Percentiles rank a stretch among this genome's conserved stretches.
These are phyloP conservation scores for Polydrusus pterygomalis DNA, from an alignment of 2,888 invertebrate genomes.

Conservation along the genomic window DNA sequence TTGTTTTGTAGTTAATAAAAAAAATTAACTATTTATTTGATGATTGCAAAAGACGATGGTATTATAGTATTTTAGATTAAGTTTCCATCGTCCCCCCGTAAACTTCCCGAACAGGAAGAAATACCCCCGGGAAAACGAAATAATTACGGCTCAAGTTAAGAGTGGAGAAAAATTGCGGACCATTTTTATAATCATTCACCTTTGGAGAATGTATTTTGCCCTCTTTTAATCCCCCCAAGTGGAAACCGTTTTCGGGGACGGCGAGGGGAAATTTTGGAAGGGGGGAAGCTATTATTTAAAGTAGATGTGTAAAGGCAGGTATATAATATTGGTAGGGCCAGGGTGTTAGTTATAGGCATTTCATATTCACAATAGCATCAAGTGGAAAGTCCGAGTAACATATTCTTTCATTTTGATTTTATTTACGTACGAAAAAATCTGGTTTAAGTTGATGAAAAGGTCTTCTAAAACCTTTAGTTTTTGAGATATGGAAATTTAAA, in stretches of 20 bases:
- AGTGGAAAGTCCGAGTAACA: too few species aligned
- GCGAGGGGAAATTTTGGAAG: slow-evolving; percentile 21
- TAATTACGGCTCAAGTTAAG: slow-evolving; percentile 71
- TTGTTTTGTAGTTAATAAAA: too few species aligned
- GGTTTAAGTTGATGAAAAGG: too few species aligned
- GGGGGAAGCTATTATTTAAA: slow-evolving; percentile 17
- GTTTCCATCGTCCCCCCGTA: slow-evolving; percentile 21
- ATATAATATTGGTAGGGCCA: background rate
- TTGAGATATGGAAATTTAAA: too few species aligned
- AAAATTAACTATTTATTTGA: too few species aligned
- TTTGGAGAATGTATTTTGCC: slow-evolving; percentile 67
- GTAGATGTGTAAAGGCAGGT: background rate
- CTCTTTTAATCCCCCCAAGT: slow-evolving; percentile 55
- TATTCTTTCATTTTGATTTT: too few species aligned
- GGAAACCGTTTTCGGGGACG: slow-evolving; percentile 45
- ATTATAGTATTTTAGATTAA: background rate
- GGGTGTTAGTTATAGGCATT: background rate
- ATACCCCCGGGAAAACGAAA: slow-evolving; percentile 64
- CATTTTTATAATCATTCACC: slow-evolving; percentile 72
- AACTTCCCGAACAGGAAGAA: slow-evolving; percentile 31
- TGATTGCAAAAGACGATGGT: too few species aligned
- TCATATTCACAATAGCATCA: too few species aligned
- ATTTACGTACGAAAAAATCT: too few species aligned
- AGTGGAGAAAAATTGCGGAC: slow-evolving; percentile 71
- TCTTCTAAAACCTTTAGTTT: too few species aligned